These are phyloP conservation scores for Archilochus colubris DNA, from an alignment of 2,113 vertebrate genomes.

Conservation along the genomic window DNA sequence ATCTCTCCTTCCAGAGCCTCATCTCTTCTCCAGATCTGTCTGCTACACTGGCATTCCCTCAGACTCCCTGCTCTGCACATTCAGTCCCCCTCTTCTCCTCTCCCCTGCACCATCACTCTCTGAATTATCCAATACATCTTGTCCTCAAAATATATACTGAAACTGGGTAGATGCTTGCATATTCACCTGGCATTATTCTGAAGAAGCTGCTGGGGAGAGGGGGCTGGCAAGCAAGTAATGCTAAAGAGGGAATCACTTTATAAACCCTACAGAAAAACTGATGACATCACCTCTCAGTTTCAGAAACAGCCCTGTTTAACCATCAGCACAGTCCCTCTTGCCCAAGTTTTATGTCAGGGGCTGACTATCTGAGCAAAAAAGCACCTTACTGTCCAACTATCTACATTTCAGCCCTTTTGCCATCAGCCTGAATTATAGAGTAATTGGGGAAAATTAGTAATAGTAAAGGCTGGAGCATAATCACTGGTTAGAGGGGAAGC, in stretches of 20 bases:
- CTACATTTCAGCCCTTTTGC: neutral
- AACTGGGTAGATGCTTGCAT: neutral
- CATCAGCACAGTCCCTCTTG: neutral
- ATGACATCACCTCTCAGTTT: neutral
- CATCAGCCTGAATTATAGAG: neutral
- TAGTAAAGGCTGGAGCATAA: neutral
- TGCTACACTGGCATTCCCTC: neutral
- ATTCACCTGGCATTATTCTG: neutral
- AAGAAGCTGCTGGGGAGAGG: neutral
- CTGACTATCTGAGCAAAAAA: neutral
- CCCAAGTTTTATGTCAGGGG: neutral
- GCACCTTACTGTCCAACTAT: neutral
- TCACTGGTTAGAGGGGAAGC: neutral
- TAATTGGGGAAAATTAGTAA: neutral
- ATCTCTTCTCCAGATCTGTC: neutral
- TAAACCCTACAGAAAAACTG: neutral
- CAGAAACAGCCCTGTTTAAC: neutral
- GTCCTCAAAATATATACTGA: neutral
- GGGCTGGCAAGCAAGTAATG: neutral
- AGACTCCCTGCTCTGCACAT: neutral
- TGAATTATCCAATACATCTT: neutral
- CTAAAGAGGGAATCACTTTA: neutral
- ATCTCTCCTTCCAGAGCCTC: neutral
- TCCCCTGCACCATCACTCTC: neutral
- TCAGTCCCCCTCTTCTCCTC: neutral